Conservation (phyloP, 2,113 vertebrate species). For the Eleginops maclovinus region DNA sequence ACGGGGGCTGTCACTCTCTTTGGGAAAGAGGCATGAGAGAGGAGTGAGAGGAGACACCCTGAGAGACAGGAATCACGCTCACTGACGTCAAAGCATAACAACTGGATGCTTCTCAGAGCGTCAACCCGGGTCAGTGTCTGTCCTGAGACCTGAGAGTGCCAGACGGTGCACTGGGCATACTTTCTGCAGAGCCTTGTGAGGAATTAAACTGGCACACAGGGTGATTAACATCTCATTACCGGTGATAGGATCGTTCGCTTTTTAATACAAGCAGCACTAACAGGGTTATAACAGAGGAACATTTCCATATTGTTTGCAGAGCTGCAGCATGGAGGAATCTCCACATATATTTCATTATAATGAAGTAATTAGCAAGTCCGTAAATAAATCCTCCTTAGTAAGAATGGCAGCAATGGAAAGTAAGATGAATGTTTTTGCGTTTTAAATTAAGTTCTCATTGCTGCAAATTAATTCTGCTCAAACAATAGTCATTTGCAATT, state of each 20-base stretch:
- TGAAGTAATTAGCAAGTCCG: slow-evolving; percentile 13
- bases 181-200: neutral
- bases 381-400: slow-evolving; percentile 1
- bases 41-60: neutral
- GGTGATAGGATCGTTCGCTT: neutral
- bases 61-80: slow-evolving; percentile 1
- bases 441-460: neutral
- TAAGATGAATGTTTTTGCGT: slow-evolving; percentile 7
- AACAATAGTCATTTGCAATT: neutral
- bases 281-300: neutral
- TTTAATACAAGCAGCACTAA: neutral
- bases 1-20: slow-evolving; percentile 21
- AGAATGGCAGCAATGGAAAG: neutral
- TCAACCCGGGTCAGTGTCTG: slow-evolving; percentile 29
- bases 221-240: slow-evolving; percentile 40
- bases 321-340: slow-evolving; percentile 1
- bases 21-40: slow-evolving; percentile 15
- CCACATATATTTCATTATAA: neutral
- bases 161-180: slow-evolving; percentile 27
- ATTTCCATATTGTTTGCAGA: slow-evolving; percentile 5
- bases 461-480: neutral
- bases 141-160: slow-evolving; percentile 17
- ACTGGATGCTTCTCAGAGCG: neutral
- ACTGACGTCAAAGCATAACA: slow-evolving; percentile 19
- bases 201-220: slow-evolving; percentile 21